Base-by-base conservation (phyloP, 2,888 invertebrate species). In the Lepeophtheirus nordmannii region DNA sequence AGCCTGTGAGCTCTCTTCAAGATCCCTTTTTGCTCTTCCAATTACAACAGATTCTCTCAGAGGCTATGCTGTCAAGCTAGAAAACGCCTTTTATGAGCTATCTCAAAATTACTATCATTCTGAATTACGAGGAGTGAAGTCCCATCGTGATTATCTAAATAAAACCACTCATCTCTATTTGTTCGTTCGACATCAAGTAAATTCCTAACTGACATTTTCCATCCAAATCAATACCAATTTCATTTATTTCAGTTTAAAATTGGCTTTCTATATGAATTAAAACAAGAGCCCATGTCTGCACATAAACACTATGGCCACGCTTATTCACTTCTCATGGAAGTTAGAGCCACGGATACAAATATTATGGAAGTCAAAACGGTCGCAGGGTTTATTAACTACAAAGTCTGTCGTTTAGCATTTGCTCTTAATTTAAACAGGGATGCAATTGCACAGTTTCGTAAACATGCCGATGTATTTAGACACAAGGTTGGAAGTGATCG, bases 361-460 rank as follows among this genome's bases (percentile, higher is more conserved):
- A 83, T 89, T 62, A 81, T 90, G 74, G 97, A 99, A 79, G 85
- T 96, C 58, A 86, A 93, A 76, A 89, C 88, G 10, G 83, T 96
- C n/a, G 92, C 91, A 11, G 91, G 94, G 1, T 90, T 91, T 73
- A 84, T 97, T 40, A 96, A 89, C 75, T 97, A 93, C 74, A 97
- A 98, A 79, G 81, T 97, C 41, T 97, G 96, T 73, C 83, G 87
- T 69, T 77, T 97, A 69, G 83, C 90, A 76, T 97, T 98, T 77
- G 82, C 84, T 70, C 80, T 92, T 70, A 90, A 88, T 76, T 81
- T 89, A 67, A 91, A 94, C 0, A 80, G 93, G 72, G 97, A 98
- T 79, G 88, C 97, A 1, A 93, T 97, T 72, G 84, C 87, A 65
- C 96, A 97, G 75, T 91, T 97, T 72, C 84, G 89, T 72, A 84